phyloP scores from a whole-genome alignment of 2,797 vertebrate genomes.

The Mormyrus proboscirostris region DNA sequence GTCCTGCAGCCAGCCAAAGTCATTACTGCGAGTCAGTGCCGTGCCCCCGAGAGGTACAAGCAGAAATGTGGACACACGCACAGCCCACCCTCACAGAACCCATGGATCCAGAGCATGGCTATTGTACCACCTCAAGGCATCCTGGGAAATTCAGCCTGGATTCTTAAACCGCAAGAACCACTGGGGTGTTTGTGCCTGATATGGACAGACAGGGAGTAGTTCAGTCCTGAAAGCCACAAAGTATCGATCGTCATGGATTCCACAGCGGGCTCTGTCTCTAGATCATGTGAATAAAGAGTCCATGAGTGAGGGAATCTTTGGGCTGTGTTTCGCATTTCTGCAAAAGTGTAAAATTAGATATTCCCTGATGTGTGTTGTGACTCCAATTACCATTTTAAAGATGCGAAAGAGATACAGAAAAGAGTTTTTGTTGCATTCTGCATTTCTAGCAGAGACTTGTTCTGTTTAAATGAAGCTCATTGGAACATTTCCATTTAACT shows the following conservation, averaged over 20 bases:
- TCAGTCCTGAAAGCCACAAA: slow-evolving; percentile 52
- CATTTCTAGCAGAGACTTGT: background rate
- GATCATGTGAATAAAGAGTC: background rate
- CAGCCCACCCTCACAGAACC: background rate
- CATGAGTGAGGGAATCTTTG: background rate
- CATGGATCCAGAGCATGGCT: background rate
- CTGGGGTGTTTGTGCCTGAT: slow-evolving; percentile 47
- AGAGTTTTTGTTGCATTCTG: background rate
- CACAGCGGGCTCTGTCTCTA: slow-evolving; percentile 43
- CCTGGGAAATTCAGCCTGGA: background rate
- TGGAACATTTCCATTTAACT: background rate
- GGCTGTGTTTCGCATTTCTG: background rate
- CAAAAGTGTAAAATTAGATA: slow-evolving; percentile 33
- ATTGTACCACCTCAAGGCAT: background rate
- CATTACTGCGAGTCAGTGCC: background rate
- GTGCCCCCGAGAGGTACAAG: background rate
- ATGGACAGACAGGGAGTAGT: slow-evolving; percentile 43
- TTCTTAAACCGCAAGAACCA: background rate
- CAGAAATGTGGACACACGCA: background rate
- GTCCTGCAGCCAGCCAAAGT: background rate
- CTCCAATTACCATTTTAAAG: background rate
- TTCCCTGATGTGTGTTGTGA: slow-evolving; percentile 38
- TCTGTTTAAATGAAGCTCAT: background rate
- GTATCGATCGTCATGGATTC: slow-evolving; percentile 63
- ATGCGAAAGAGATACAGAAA: background rate